A percentile compares a stretch with the other conserved stretches of the same genome.
Conservation (phyloP, 2,113 vertebrate genomes). For the Anthoscopus minutus region DNA sequence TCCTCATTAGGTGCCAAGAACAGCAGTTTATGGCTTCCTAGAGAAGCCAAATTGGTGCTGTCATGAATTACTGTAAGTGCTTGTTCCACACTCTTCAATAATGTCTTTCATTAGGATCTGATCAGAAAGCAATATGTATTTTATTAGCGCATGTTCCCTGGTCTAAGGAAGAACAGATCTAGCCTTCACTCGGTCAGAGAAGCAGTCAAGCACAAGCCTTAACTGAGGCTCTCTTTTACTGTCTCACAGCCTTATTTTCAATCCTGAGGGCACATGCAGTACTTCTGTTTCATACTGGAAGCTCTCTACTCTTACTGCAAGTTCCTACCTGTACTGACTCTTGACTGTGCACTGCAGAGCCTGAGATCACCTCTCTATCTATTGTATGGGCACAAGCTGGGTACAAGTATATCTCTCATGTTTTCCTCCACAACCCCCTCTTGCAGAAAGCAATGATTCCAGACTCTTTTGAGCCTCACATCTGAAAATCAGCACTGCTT, state of each 20-base stretch:
- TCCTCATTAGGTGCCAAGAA: constrained; percentile 59
- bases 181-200: constrained; percentile 35
- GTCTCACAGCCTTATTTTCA: neutral
- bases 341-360: neutral
- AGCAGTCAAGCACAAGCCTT: constrained; percentile 14
- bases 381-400: neutral
- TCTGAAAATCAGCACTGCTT: neutral
- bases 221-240: neutral
- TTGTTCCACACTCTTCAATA: constrained; percentile 60
- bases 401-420: neutral
- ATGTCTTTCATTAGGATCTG: constrained; percentile 64
- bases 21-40: constrained; percentile 52
- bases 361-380: neutral
- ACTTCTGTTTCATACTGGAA: neutral
- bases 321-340: neutral
- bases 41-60: constrained; percentile 64
- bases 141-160: constrained; percentile 51
- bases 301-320: neutral
- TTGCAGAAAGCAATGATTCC: neutral
- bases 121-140: constrained; percentile 68
- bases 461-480: neutral
- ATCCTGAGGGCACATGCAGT: neutral
- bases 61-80: constrained; percentile 66
- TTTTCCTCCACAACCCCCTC: neutral
- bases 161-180: constrained; percentile 20